phyloP scores from a whole-genome alignment of 1,140 invertebrate species.

The Listronotus bonariensis region DNA sequence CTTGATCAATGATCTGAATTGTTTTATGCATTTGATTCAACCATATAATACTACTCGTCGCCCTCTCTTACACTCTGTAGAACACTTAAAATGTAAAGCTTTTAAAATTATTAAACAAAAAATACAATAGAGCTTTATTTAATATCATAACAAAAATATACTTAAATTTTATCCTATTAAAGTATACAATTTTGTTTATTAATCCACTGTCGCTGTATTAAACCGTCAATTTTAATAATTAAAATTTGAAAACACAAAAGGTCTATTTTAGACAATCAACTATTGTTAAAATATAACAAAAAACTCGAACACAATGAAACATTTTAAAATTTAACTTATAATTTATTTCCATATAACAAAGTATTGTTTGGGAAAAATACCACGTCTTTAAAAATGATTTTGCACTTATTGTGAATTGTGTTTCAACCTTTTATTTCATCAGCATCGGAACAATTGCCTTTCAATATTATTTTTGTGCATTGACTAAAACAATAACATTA shows the following conservation, averaged over 20 bases:
- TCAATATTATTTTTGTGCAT: constrained; percentile 9
- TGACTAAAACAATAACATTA: background rate
- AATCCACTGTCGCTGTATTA: too few species aligned
- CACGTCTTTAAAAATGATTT: constrained; percentile 23
- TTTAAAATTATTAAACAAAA: too few species aligned
- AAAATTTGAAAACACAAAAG: constrained; percentile 14
- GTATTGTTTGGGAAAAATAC: constrained; percentile 19
- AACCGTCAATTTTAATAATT: background rate
- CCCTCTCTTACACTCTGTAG: too few species aligned
- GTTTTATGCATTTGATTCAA: too few species aligned
- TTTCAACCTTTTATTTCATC: constrained; percentile 4
- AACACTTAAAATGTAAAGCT: too few species aligned
- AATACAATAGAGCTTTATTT: too few species aligned
- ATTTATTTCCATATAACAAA: constrained; percentile 13
- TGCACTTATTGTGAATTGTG: constrained; percentile 18
- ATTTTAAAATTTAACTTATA: constrained; percentile 28
- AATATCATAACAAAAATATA: too few species aligned
- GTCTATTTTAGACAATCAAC: constrained; percentile 24
- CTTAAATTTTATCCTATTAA: too few species aligned
- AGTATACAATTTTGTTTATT: too few species aligned
- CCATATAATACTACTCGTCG: too few species aligned
- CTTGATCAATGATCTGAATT: too few species aligned
- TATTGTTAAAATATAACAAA: constrained; percentile 19
- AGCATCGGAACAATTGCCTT: constrained; percentile 3
- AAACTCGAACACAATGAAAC: constrained; percentile 19